A percentile compares a stretch with the other conserved stretches of the same genome.
phyloP scores from a whole-genome alignment of 2,888 invertebrate species.

The Automeris io region DNA sequence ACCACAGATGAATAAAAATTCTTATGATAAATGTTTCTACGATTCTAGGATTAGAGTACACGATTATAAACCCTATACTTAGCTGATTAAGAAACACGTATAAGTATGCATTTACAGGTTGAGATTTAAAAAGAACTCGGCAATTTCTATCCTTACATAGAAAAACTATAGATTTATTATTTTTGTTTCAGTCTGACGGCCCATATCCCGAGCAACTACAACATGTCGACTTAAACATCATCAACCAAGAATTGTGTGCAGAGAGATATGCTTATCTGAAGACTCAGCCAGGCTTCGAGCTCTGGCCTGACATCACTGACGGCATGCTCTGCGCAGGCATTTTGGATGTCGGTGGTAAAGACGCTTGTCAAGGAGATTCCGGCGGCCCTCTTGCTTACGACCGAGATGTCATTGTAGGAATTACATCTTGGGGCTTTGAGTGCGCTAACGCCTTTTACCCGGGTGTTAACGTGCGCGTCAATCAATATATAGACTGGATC shows the following conservation, averaged over 20 bases:
- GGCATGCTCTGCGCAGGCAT: constrained; percentile 57
- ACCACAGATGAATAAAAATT: no score
- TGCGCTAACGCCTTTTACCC: constrained; percentile 64
- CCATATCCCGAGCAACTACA: constrained; percentile 26
- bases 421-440: constrained; percentile 66
- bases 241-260: constrained; percentile 43
- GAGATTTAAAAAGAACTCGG: no score
- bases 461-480: constrained; percentile 67
- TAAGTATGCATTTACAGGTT: no score
- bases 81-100: no score
- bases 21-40: no score
- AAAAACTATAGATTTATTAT: no score
- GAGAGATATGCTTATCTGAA: constrained; percentile 36
- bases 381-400: constrained; percentile 66
- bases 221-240: constrained; percentile 33
- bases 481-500: constrained; percentile 41
- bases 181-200: constrained; percentile 21
- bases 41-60: no score
- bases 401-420: constrained; percentile 48
- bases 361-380: constrained; percentile 68
- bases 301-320: constrained; percentile 33
- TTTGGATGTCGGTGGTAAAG: constrained; percentile 39
- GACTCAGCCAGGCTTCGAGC: constrained; percentile 22
- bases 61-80: no score
- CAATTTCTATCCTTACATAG: no score